A percentile compares a stretch with the other conserved stretches of the same genome.
Evolutionary conservation across 2,797 vertebrate species (phyloP).

Genomic region (Parauchenoglanis ngamensis): DNA sequence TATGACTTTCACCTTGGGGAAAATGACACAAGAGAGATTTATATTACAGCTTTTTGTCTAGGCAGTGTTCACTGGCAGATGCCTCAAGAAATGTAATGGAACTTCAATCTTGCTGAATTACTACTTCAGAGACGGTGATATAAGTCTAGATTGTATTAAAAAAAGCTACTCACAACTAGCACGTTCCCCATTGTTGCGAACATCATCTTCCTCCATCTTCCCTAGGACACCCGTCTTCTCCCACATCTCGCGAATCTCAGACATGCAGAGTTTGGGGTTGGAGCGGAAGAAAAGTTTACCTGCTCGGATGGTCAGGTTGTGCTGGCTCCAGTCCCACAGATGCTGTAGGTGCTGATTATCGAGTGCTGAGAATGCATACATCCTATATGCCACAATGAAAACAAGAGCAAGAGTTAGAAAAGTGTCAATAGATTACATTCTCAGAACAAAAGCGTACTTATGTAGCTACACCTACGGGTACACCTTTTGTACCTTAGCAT

Average conservation of each 20-base stretch:
- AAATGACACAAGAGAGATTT: conserved; percentile 56
- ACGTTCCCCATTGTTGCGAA: conserved; percentile 92
- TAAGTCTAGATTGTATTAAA: neutral
- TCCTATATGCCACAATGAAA: conserved; percentile 68
- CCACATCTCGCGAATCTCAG: conserved; percentile 94
- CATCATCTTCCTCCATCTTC: conserved; percentile 85
- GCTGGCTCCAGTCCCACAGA: conserved; percentile 96
- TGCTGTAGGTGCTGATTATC: conserved; percentile 96
- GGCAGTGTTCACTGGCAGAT: conserved; percentile 26
- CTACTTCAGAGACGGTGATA: neutral
- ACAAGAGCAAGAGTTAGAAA: conserved; percentile 7
- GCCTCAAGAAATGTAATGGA: neutral
- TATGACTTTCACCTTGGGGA: conserved; percentile 87
- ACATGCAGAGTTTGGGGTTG: conserved; percentile 94
- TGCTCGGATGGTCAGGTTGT: conserved; percentile 88
- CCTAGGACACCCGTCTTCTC: conserved; percentile 82
- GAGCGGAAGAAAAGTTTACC: conserved; percentile 93
- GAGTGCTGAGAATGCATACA: conserved; percentile 91
- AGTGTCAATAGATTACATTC: neutral
- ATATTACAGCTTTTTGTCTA: conserved; percentile 19
- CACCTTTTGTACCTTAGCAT: neutral
- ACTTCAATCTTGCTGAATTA: neutral
- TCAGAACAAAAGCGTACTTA: neutral
- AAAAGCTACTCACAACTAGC: conserved; percentile 88
- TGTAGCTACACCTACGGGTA: neutral